These are phyloP conservation scores for Lepidocyrtoides sp. DNA, from an alignment of 2,888 invertebrate genomes.

Conservation along the genomic window DNA sequence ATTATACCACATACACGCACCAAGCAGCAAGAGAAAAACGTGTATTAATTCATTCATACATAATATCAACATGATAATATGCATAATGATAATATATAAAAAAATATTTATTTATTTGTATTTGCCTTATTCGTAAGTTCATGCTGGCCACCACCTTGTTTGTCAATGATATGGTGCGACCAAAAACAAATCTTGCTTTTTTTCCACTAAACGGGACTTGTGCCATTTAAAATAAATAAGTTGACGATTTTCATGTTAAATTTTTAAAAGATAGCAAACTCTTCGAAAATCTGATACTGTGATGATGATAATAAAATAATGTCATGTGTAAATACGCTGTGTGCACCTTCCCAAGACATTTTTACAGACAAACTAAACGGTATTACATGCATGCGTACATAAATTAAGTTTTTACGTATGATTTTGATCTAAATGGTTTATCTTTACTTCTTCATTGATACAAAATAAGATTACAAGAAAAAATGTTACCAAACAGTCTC, in stretches of 20 bases:
- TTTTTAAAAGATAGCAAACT: too few relatives aligned
- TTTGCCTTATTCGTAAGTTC: slow-evolving; percentile 31
- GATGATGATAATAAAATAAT: too few relatives aligned
- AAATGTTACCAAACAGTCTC: slow-evolving; percentile 41
- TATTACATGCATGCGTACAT: neutral
- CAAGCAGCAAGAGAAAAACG: neutral
- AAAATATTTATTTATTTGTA: neutral
- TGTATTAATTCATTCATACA: slow-evolving; percentile 10
- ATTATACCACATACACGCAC: neutral
- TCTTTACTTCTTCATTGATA: neutral
- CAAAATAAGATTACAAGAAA: slow-evolving; percentile 2
- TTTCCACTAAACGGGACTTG: too few relatives aligned
- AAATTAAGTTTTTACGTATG: slow-evolving; percentile 48
- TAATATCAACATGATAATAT: slow-evolving; percentile 14
- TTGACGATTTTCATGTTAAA: too few relatives aligned
- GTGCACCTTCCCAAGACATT: too few relatives aligned
- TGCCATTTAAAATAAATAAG: too few relatives aligned
- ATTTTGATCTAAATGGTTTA: slow-evolving; percentile 51
- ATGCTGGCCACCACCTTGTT: slow-evolving; percentile 49
- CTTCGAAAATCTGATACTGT: too few relatives aligned
- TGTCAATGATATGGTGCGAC: neutral
- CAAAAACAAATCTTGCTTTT: neutral
- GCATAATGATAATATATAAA: slow-evolving; percentile 7
- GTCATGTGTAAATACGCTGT: too few relatives aligned
- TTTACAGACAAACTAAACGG: too few relatives aligned